Conservation (phyloP, 53 echinoderm and acorn worm species). For the Mesocentrotus franciscanus region DNA sequence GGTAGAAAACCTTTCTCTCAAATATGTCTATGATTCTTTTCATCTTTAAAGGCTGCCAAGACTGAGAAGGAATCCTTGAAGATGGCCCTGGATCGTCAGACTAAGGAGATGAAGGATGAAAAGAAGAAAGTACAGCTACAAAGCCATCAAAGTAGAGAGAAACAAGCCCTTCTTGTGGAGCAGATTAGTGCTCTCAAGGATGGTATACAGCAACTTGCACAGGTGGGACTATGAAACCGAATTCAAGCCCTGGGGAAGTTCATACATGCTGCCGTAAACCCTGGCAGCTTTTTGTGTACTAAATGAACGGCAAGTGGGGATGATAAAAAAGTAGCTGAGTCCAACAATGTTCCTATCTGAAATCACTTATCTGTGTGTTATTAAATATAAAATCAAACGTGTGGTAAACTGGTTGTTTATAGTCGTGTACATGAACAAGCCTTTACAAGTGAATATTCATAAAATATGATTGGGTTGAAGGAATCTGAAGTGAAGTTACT, state of each 20-base stretch:
- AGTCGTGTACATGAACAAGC: background rate
- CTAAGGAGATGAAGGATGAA: constrained; percentile 75
- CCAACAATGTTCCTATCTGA: too few species aligned
- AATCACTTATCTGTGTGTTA: too few species aligned
- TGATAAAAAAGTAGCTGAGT: too few species aligned
- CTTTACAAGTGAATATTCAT: background rate
- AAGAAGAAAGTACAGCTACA: constrained; percentile 70
- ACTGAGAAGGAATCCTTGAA: constrained; percentile 85
- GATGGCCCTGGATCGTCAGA: constrained; percentile 68
- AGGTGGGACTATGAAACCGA: constrained; percentile 72
- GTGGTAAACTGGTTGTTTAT: too few species aligned
- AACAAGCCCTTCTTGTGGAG: constrained; percentile 71
- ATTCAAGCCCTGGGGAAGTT: background rate
- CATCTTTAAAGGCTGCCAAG: constrained; percentile 68
- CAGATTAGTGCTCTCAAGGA: constrained; percentile 88
- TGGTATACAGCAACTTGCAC: constrained; percentile 86
- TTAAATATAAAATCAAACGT: too few species aligned
- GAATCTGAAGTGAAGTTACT: background rate
- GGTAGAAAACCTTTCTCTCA: too few species aligned
- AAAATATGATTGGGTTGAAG: background rate
- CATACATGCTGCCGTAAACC: too few species aligned
- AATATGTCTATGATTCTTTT: background rate
- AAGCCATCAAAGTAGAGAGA: constrained; percentile 75
- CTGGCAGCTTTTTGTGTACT: too few species aligned
- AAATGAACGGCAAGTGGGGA: too few species aligned